These are phyloP conservation scores for Drepana arcuata DNA, from an alignment of 1,140 invertebrate species.

Conservation along the genomic window DNA sequence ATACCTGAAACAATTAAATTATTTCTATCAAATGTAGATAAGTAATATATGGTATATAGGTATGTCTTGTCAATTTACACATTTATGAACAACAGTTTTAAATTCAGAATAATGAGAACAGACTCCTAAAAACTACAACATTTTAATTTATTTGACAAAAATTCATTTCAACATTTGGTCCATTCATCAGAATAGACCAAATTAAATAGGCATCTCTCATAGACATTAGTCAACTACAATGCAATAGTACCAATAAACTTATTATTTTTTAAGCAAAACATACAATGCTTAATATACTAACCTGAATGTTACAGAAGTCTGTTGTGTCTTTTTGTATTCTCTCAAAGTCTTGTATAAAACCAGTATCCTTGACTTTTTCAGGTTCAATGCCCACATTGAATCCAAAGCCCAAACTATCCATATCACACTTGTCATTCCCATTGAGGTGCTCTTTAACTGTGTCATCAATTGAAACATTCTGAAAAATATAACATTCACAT, in stretches of 20 bases:
- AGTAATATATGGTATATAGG: no score
- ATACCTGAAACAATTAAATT: conserved; percentile 43
- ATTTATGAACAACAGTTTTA: no score
- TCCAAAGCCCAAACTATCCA: conserved; percentile 60
- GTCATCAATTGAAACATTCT: conserved; percentile 59
- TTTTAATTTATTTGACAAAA: no score
- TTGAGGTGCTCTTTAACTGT: conserved; percentile 44
- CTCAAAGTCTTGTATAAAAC: conserved; percentile 61
- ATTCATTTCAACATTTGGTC: background rate
- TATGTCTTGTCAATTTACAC: no score
- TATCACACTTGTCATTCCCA: conserved; percentile 55
- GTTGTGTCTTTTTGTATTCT: conserved; percentile 70
- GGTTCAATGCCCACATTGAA: conserved; percentile 54
- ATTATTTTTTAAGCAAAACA: background rate
- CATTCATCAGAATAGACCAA: no score
- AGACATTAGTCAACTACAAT: background rate
- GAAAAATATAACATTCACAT: conserved; percentile 21
- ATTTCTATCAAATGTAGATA: conserved; percentile 1
- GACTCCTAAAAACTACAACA: no score
- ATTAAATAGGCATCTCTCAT: no score
- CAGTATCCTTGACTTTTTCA: conserved; percentile 47
- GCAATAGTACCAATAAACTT: background rate
- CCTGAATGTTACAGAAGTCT: conserved; percentile 70
- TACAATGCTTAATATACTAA: conserved; percentile 22
- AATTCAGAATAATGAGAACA: no score